phyloP scores from a whole-genome alignment of 2,888 invertebrate genomes.

The Campopleginae sp. region DNA sequence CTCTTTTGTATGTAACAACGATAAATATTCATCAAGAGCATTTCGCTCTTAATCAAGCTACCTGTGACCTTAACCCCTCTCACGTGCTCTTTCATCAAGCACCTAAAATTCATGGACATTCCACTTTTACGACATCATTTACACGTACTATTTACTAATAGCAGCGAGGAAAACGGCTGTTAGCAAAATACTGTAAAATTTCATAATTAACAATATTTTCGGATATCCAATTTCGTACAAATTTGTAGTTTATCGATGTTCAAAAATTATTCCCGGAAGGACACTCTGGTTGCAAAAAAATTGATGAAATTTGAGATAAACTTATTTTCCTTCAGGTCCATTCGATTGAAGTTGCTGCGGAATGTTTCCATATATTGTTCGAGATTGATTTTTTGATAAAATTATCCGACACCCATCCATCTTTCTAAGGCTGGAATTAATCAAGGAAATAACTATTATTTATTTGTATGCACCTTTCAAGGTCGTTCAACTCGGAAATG shows the following conservation, averaged over 20 bases:
- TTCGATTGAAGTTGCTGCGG: neutral
- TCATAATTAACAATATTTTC: neutral
- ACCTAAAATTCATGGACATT: neutral
- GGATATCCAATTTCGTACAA: neutral
- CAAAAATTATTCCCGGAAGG: too few relatives aligned
- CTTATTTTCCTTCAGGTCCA: too few relatives aligned
- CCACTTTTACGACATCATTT: neutral
- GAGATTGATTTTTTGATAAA: neutral
- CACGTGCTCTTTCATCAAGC: neutral
- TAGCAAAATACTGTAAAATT: neutral
- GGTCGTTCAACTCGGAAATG: slow-evolving; percentile 35
- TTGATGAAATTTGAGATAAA: too few relatives aligned
- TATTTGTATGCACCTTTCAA: neutral
- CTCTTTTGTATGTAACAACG: slow-evolving; percentile 1
- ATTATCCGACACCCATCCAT: too few relatives aligned
- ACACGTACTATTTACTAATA: neutral
- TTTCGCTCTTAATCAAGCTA: neutral
- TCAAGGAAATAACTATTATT: neutral
- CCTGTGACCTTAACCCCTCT: slow-evolving; percentile 10
- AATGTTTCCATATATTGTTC: neutral
- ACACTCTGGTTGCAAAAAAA: too few relatives aligned
- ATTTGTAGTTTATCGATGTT: too few relatives aligned
- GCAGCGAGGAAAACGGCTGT: neutral
- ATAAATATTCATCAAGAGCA: slow-evolving; percentile 16
- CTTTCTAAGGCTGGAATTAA: neutral